Percentiles rank a stretch among this genome's conserved stretches.
These are phyloP conservation scores for Glossophaga mutica DNA, from an alignment of 2,797 vertebrate genomes.

Conservation along the genomic window DNA sequence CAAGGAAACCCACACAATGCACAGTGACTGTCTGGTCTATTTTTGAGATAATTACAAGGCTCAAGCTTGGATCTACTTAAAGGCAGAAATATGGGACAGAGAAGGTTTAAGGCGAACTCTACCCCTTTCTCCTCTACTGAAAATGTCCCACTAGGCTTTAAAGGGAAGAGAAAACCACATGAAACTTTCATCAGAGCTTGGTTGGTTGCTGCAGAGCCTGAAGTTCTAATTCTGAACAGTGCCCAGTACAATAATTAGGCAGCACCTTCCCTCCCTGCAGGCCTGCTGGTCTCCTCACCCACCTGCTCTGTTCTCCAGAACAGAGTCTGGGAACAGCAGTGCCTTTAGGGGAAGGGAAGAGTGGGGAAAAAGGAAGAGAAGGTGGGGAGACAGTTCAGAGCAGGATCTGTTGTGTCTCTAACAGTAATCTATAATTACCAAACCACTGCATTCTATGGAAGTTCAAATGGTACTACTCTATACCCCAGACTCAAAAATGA, in stretches of 20 bases:
- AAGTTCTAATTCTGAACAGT: background rate
- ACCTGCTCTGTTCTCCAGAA: background rate
- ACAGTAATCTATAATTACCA: too few species aligned
- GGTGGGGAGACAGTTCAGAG: background rate
- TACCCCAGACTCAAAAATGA: background rate
- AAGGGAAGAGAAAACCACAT: background rate
- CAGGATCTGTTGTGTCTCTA: background rate
- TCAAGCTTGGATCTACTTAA: conserved; percentile 12
- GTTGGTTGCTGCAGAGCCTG: background rate
- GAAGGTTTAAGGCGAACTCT: conserved; percentile 29
- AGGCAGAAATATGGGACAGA: conserved; percentile 49
- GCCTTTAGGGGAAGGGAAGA: background rate
- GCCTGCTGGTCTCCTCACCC: background rate
- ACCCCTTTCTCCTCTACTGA: conserved; percentile 10
- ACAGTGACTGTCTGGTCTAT: background rate
- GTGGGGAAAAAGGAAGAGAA: background rate
- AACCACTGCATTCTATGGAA: accelerated
- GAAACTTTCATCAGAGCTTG: conserved; percentile 11
- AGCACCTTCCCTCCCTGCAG: background rate
- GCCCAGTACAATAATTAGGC: background rate
- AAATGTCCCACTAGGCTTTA: conserved; percentile 38
- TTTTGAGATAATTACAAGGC: conserved; percentile 66
- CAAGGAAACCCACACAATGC: conserved; percentile 3
- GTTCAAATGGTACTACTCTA: background rate
- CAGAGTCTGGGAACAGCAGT: background rate